phyloP scores from a whole-genome alignment of 2,888 invertebrate species.

The Ophioninae sp. region DNA sequence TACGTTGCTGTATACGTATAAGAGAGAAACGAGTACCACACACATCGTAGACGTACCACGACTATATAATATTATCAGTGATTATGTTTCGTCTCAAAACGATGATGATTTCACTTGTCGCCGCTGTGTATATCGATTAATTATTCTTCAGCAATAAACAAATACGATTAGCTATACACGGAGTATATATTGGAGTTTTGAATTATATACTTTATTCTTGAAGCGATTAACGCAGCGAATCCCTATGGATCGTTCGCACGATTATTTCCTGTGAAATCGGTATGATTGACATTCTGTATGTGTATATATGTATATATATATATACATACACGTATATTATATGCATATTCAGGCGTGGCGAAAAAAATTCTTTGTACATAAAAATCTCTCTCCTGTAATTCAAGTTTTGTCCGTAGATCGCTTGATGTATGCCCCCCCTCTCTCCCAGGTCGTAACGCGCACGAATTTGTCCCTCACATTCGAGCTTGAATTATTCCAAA shows the following conservation, averaged over 20 bases:
- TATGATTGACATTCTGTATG: not conserved
- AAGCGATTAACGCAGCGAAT: slow-evolving; percentile 75
- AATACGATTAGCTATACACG: slow-evolving; percentile 77
- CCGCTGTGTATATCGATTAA: slow-evolving; percentile 75
- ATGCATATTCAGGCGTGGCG: not conserved
- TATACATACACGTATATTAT: not conserved
- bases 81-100: slow-evolving; percentile 63
- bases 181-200: slow-evolving; percentile 70
- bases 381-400: not conserved
- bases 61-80: slow-evolving; percentile 62
- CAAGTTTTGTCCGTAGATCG: no score
- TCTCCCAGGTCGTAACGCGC: not conserved
- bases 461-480: no score
- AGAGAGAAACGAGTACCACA: not conserved
- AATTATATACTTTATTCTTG: slow-evolving; percentile 64
- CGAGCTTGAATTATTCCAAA: no score
- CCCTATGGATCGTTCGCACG: slow-evolving; percentile 58
- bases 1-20: slow-evolving; percentile 1
- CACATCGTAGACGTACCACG: slow-evolving; percentile 36
- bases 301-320: not conserved
- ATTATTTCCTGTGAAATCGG: not conserved
- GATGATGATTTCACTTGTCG: slow-evolving; percentile 70
- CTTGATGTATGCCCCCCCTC: not conserved
- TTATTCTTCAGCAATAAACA: slow-evolving; percentile 79
- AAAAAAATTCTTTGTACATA: not conserved